These are phyloP conservation scores for Knipowitschia caucasica DNA, from an alignment of 2,797 vertebrate species.

Conservation along the genomic window DNA sequence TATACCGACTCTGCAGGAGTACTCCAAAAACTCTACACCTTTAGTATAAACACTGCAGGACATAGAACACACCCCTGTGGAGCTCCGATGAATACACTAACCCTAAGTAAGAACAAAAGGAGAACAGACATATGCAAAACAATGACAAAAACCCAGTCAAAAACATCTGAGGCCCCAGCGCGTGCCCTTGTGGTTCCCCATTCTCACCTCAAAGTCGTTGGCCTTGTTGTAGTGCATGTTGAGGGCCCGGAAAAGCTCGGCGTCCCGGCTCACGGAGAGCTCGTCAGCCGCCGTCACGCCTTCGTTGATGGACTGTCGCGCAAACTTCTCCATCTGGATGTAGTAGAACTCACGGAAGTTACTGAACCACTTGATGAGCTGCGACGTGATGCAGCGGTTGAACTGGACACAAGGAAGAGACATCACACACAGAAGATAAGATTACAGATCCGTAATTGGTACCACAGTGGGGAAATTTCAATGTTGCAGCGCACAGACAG, in stretches of 20 bases:
- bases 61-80: too few species aligned
- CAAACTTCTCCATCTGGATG: slow-evolving; percentile 98
- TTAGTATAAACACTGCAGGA: too few species aligned
- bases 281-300: slow-evolving; percentile 86
- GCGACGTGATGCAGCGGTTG: slow-evolving; percentile 96
- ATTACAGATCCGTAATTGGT: too few species aligned
- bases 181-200: too few species aligned
- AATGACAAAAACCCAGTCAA: neutral
- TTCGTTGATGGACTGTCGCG: slow-evolving; percentile 92
- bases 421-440: neutral
- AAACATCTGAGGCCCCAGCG: neutral
- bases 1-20: too few species aligned
- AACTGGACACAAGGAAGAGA: slow-evolving; percentile 73
- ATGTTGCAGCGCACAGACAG: too few species aligned
- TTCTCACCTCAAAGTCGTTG: slow-evolving; percentile 93
- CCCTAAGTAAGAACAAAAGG: too few species aligned
- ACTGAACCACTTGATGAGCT: slow-evolving; percentile 99
- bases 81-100: too few species aligned
- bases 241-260: slow-evolving; percentile 91
- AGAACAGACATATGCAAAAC: too few species aligned
- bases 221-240: slow-evolving; percentile 99
- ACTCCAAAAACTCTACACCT: too few species aligned
- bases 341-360: slow-evolving; percentile 98
- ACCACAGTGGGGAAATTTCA: too few species aligned
- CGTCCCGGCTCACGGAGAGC: slow-evolving; percentile 87